A percentile compares a stretch with the other conserved stretches of the same genome.
These are phyloP conservation scores for Lasioglossum vierecki DNA, from an alignment of 2,888 invertebrate genomes.

Conservation along the genomic window DNA sequence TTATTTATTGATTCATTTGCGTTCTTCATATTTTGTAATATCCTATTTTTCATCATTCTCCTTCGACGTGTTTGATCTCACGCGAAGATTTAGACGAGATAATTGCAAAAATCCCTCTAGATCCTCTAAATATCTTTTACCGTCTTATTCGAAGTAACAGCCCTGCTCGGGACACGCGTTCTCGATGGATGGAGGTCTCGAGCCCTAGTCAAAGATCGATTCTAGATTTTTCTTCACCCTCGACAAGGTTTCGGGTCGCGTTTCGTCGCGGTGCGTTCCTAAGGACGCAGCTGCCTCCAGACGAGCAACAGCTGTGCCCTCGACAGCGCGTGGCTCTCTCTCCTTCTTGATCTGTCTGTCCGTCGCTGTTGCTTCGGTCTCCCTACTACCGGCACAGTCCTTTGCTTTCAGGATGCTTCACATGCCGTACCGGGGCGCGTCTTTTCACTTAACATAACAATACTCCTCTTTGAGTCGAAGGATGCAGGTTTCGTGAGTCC, in stretches of 20 bases:
- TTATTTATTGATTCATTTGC: no score
- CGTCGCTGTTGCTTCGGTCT: neutral
- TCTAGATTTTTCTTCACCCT: slow-evolving; percentile 43
- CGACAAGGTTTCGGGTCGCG: slow-evolving; percentile 13
- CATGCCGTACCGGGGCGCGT: slow-evolving; percentile 54
- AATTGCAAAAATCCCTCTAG: no score
- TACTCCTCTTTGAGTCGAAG: slow-evolving; percentile 61
- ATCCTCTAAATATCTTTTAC: no score
- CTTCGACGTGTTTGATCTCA: no score
- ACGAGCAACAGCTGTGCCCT: slow-evolving; percentile 63
- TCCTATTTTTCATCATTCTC: no score
- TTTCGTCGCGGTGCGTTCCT: slow-evolving; percentile 14
- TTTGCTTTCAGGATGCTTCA: slow-evolving; percentile 53
- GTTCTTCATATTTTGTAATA: no score
- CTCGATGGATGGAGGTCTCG: slow-evolving; percentile 29
- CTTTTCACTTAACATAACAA: slow-evolving; percentile 76
- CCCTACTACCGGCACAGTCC: slow-evolving; percentile 22
- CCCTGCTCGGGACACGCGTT: neutral
- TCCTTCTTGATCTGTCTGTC: neutral
- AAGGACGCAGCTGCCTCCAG: slow-evolving; percentile 66
- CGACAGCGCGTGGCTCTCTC: neutral
- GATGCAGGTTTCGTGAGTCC: slow-evolving; percentile 17
- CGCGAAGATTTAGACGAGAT: no score
- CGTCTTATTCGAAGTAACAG: no score
- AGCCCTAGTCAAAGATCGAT: neutral